Evolutionary conservation across 2,113 vertebrate species (phyloP).

Genomic region (Heterochromis multidens): DNA sequence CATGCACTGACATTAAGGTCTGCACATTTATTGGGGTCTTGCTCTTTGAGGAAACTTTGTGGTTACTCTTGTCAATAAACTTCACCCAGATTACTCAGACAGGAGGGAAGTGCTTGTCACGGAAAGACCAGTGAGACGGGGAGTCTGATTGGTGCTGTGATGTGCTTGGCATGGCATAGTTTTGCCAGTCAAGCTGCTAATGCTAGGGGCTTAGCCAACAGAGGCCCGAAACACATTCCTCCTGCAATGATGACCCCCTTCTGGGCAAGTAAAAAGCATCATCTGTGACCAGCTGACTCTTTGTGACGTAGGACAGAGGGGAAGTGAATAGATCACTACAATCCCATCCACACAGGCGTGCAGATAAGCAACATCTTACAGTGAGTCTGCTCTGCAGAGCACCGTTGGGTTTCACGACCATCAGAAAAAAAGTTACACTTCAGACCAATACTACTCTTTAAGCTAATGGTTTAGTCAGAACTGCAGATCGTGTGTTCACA

Average conservation of each 20-base stretch:
- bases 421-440: background rate
- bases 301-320: background rate
- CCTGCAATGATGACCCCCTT: conserved; percentile 25
- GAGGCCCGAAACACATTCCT: conserved; percentile 7
- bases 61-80: background rate
- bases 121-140: background rate
- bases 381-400: background rate
- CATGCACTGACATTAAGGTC: background rate
- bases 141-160: background rate
- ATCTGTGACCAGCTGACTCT: conserved; percentile 16
- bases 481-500: background rate
- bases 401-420: background rate
- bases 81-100: background rate
- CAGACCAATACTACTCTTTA: background rate
- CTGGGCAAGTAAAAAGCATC: conserved; percentile 13
- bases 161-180: background rate
- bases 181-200: conserved; percentile 8
- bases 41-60: background rate
- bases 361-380: background rate
- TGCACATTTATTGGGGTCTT: background rate
- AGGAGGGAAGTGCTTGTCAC: background rate
- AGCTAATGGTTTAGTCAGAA: background rate
- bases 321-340: conserved; percentile 2
- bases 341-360: background rate
- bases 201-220: conserved; percentile 27